Base-by-base conservation (phyloP, 2,797 vertebrate genomes). In the Telmatherina bonti region DNA sequence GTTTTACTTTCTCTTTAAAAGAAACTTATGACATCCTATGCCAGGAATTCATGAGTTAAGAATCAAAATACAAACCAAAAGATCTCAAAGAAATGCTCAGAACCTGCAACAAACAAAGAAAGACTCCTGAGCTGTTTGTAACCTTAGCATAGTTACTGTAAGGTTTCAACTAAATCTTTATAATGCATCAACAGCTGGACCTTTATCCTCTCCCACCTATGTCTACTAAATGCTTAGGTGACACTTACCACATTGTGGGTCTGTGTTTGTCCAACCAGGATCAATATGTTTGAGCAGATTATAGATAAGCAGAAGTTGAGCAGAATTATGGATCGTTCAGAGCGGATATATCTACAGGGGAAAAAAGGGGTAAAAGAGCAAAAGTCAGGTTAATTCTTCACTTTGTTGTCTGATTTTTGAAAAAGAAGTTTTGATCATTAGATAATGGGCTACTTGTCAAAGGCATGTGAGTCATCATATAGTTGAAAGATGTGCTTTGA, bases 231-330 rank as follows among this genome's bases (percentile, higher is more conserved):
- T 62, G 18, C 10, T 52, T 63, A 63, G 69, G 76, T 49, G 33
- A 70, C 69, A 88, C 94, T 93, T 96, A 99, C 98, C 96, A 92
- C 96, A 92, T 99, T 99, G 82, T 97, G 97, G 13, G 96, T 98
- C 94, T 99, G 98, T 52, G 98, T 99, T 91, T 99, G 98, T 93
- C 98, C 98, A 81, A 99, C 96, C 57, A 99, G 91, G 85, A 99
- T 99, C 90, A 99, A 95, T 86, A 99, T 97, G 88, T 99, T 99
- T 55, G 98, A 99, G 90, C 97, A 99, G 93, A 99, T 96, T 90
- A 99, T 99, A 38, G 98, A 99, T 64, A 99, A 90, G 94, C 98
- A 99, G 95, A 99, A 99, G 95, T 99, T 99, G 90, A 99, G 99
- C 79, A 99, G 92, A 91, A 99, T 99, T 91, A 99, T 99, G 72